Conservation (phyloP, 1,140 invertebrate genomes). For the Oryctes rhinoceros region DNA sequence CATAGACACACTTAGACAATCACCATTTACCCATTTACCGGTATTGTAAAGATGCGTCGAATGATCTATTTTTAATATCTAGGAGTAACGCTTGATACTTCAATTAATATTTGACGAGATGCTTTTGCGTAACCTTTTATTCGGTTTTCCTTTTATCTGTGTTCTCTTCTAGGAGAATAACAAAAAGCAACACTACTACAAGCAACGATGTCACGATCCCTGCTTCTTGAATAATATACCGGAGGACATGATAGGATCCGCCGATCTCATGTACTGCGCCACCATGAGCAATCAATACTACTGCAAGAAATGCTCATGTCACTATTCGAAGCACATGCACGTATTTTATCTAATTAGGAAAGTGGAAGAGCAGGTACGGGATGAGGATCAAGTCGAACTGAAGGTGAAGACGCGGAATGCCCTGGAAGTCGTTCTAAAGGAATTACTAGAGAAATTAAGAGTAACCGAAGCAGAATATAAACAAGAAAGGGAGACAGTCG, state of each 20-base stretch:
- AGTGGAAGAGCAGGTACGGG: background rate
- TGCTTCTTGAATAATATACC: constrained; percentile 30
- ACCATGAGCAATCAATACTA: constrained; percentile 34
- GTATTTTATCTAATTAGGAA: constrained; percentile 23
- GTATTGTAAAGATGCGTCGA: too few species aligned
- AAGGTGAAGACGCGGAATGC: background rate
- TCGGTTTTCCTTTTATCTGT: background rate
- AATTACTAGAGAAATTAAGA: background rate
- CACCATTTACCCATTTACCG: too few species aligned
- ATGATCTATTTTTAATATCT: too few species aligned
- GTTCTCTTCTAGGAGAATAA: constrained; percentile 15
- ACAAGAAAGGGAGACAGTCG: background rate
- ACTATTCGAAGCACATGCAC: constrained; percentile 36
- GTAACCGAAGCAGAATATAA: background rate
- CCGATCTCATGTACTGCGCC: constrained; percentile 35
- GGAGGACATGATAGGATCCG: constrained; percentile 30
- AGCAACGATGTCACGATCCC: constrained; percentile 32
- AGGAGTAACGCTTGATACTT: too few species aligned
- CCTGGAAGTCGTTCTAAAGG: background rate
- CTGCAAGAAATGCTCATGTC: constrained; percentile 36
- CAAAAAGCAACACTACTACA: constrained; percentile 33
- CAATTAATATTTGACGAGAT: too few species aligned
- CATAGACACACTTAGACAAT: too few species aligned
- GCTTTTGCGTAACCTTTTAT: too few species aligned
- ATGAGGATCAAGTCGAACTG: background rate